Percentiles rank a stretch among this genome's conserved stretches.
Conservation (phyloP, 1,140 invertebrate genomes). For the Zelostemma sp. region DNA sequence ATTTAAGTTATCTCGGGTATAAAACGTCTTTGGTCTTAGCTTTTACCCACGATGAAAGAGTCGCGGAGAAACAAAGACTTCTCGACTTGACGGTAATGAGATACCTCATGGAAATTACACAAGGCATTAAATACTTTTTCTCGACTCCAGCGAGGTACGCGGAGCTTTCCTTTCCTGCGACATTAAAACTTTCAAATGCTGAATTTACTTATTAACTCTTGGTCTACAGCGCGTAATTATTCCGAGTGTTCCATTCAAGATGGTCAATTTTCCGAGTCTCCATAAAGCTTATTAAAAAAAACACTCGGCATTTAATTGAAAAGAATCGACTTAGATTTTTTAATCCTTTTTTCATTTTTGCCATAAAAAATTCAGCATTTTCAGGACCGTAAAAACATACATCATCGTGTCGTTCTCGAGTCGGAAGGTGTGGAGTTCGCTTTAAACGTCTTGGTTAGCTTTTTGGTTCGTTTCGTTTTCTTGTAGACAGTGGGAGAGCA, state of each 20-base stretch:
- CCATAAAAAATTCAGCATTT: conserved; percentile 1
- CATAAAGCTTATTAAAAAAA: too few relatives aligned
- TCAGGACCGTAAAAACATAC: conserved; percentile 9
- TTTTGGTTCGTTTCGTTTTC: conserved; percentile 26
- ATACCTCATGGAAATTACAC: conserved; percentile 18
- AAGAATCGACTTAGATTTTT: too few relatives aligned
- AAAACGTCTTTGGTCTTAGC: conserved; percentile 19
- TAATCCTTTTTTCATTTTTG: not conserved
- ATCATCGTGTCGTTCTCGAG: conserved; percentile 10
- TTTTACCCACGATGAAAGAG: conserved; percentile 7
- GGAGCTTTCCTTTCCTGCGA: conserved; percentile 8
- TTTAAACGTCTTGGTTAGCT: conserved; percentile 31
- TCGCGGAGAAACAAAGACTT: conserved; percentile 19
- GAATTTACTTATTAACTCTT: conserved; percentile 9
- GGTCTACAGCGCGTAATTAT: conserved; percentile 3
- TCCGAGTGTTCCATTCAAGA: not conserved
- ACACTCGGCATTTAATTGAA: too few relatives aligned
- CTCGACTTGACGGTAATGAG: conserved; percentile 12
- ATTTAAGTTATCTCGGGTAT: conserved; percentile 17
- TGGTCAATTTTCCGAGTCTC: too few relatives aligned
- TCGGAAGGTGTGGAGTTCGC: conserved; percentile 17
- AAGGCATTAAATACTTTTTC: conserved; percentile 21
- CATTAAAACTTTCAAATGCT: conserved; percentile 7
- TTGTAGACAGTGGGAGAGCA: conserved; percentile 21
- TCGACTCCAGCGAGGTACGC: not conserved